Percentiles rank a stretch among this genome's conserved stretches.
Conservation (phyloP, 2,888 invertebrate genomes). For the Druceiella hillmani region DNA sequence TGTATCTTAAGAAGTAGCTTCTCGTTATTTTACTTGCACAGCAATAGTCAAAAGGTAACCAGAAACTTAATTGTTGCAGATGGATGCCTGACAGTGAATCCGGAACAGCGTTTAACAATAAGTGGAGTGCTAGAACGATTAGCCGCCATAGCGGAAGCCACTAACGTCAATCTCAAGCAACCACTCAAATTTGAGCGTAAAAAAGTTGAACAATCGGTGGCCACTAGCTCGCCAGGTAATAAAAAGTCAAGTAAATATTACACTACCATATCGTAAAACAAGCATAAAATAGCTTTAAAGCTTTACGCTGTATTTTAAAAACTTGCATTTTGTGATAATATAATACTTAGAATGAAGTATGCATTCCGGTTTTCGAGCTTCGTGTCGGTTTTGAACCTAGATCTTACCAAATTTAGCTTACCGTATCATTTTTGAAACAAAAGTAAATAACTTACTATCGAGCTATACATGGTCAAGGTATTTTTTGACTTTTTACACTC, state of each 20-base stretch:
- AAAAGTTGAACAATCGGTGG: slow-evolving; percentile 58
- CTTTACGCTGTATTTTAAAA: slow-evolving; percentile 18
- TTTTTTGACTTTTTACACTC: slow-evolving; percentile 57
- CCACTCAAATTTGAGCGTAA: slow-evolving; percentile 65
- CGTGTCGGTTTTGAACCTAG: too few species aligned
- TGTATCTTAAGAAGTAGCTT: too few species aligned
- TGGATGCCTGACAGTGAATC: slow-evolving; percentile 79
- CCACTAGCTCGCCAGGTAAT: slow-evolving; percentile 58
- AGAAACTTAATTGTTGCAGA: too few species aligned
- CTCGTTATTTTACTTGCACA: too few species aligned
- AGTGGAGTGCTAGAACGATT: slow-evolving; percentile 77
- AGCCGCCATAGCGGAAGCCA: slow-evolving; percentile 83
- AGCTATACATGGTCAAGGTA: slow-evolving; percentile 54
- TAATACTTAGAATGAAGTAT: too few species aligned
- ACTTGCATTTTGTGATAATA: slow-evolving; percentile 30
- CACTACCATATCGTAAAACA: slow-evolving; percentile 52
- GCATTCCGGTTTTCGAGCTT: too few species aligned
- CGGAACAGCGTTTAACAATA: slow-evolving; percentile 73
- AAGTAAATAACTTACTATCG: too few species aligned
- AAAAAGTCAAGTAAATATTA: slow-evolving; percentile 57
- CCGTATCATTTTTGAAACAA: too few species aligned
- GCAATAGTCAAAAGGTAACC: too few species aligned
- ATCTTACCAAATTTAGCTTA: too few species aligned
- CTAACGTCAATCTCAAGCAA: slow-evolving; percentile 75
- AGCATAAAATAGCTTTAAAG: too few species aligned